Base-by-base conservation (phyloP, 2,888 invertebrate genomes). In the Drosophila fungiperda region DNA sequence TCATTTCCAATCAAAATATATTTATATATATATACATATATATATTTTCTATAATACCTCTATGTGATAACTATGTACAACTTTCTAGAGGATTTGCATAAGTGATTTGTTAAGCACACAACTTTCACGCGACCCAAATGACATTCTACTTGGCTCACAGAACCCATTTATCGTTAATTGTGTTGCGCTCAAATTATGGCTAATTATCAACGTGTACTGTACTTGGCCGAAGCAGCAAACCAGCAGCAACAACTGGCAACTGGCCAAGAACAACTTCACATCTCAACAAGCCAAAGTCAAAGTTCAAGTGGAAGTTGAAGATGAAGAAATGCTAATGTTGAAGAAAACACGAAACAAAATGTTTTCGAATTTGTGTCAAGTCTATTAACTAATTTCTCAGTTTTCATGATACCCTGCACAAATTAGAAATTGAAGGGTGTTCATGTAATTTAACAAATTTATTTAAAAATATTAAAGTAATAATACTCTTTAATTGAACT, bases 51-150 rank as follows among this genome's bases (percentile, higher is more conserved):
- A 40, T 40, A n/a, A 45, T 23, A 45, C 20, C 8, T 20, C 15
- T 20, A 68, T 29, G 23, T 49, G 26, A 53, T 63, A 59, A 20
- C 33, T 48, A 76, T 33, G 38, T 70, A 36, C 53, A 17, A 76
- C 78, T 78, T 78, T 78, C 78, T 78, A 78, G 63, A 49, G 49
- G 80, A 84, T 86, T 84, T 83, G 82, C 86, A 83, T 84, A 86
- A 80, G 50, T 80, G 72, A 78, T 74, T 69, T 74, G 64, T 66
- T 45, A 62, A 38, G 38, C 26, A 55, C 66, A 17, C 42, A 73
- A 86, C 83, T 84, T 84, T 84, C 83, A 69, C 86, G 76, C 68
- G 68, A 78, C 76, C 78, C 75, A 76, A 72, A 78, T 78, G 78
- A 76, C 76, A 78, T 76, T 78, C 74, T 60, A 66, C 63, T 48